Evolutionary conservation across 1,140 invertebrate species (phyloP).

Genomic region (Lutraria rhynchaena): DNA sequence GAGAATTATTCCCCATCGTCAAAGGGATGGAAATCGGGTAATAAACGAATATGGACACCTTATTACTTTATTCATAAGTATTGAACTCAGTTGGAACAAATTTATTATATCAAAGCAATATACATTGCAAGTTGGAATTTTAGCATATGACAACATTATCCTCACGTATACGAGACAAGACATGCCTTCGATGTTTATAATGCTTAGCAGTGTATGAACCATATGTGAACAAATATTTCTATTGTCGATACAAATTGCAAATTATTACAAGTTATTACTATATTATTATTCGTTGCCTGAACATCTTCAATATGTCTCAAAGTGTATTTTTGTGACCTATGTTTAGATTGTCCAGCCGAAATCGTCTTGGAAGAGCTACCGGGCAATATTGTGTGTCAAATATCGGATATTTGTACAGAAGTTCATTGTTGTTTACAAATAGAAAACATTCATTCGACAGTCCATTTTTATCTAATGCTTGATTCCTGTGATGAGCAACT

Average conservation of each 20-base stretch:
- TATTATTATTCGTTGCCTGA: background rate
- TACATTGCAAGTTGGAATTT: background rate
- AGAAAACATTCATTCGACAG: constrained; percentile 3
- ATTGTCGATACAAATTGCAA: background rate
- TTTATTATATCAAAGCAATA: background rate
- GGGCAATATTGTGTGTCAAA: constrained; percentile 3
- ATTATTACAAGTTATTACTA: background rate
- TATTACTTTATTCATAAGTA: background rate
- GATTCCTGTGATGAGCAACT: constrained; percentile 23
- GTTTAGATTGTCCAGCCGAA: constrained; percentile 9
- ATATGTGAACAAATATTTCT: background rate
- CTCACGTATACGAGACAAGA: background rate
- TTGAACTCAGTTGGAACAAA: background rate
- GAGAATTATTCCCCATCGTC: background rate
- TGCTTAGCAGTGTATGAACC: background rate
- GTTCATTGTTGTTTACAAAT: constrained; percentile 21
- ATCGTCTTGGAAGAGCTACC: background rate
- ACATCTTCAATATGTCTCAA: background rate
- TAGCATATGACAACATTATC: background rate
- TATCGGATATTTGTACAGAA: constrained; percentile 27
- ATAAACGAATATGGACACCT: background rate
- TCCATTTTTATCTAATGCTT: constrained; percentile 19
- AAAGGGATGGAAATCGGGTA: constrained; percentile 30
- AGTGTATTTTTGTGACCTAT: background rate
- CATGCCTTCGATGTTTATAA: background rate